Evolutionary conservation across 2,888 invertebrate genomes (phyloP).

Genomic region (Drosophila greeni): DNA sequence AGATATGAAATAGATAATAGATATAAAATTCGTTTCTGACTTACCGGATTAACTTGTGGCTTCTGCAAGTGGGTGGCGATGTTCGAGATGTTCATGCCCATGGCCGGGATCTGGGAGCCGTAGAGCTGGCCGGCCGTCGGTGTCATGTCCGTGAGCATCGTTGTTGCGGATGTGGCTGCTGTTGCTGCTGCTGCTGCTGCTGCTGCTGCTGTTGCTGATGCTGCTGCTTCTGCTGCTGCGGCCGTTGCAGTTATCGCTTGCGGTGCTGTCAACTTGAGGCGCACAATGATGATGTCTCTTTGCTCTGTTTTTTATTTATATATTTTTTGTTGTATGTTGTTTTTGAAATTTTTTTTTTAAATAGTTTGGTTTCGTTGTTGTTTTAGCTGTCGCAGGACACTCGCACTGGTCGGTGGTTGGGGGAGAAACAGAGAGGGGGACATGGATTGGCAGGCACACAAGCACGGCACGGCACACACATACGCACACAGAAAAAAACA

Average conservation of each 20-base stretch:
- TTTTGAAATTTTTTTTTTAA: conserved; percentile 3
- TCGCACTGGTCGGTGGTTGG: conserved; percentile 22
- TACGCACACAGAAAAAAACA: conserved; percentile 37
- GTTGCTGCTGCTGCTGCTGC: conserved; percentile 10
- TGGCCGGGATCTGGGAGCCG: conserved; percentile 82
- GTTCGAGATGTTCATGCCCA: conserved; percentile 81
- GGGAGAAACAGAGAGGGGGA: conserved; percentile 18
- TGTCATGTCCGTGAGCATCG: conserved; percentile 82
- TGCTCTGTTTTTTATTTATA: conserved; percentile 9
- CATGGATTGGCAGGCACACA: conserved; percentile 33
- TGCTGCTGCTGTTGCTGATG: conserved; percentile 18
- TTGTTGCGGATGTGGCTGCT: conserved; percentile 25
- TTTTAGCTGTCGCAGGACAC: conserved; percentile 33
- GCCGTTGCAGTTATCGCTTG: conserved; percentile 43
- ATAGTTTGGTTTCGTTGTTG: conserved; percentile 8
- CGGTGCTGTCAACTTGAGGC: conserved; percentile 58
- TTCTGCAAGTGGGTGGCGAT: conserved; percentile 79
- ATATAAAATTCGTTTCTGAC: too few relatives aligned
- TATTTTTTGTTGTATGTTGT: conserved; percentile 19
- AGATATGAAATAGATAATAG: too few relatives aligned
- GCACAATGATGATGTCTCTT: conserved; percentile 55
- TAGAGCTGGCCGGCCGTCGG: conserved; percentile 82
- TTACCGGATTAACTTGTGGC: conserved; percentile 79
- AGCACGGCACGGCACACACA: conserved; percentile 31
- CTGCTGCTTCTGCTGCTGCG: conserved; percentile 31